Percentiles rank a stretch among this genome's conserved stretches.
phyloP scores from a whole-genome alignment of 2,888 invertebrate genomes.

The Himalopsyche tibetana region DNA sequence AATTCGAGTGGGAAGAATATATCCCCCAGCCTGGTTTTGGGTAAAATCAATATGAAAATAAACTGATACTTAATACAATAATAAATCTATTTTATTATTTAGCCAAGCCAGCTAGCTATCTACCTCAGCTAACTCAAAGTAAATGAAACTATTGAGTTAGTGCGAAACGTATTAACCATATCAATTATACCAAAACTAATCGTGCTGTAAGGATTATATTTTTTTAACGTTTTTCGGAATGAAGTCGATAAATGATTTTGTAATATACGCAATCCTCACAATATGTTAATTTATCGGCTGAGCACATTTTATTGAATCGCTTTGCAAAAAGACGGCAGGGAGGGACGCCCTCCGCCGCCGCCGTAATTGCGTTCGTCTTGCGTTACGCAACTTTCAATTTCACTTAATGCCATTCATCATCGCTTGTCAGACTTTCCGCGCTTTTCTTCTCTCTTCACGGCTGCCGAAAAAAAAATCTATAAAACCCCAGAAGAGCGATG shows the following conservation, averaged over 20 bases:
- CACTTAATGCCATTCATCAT: constrained; percentile 59
- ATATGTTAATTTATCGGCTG: not conserved
- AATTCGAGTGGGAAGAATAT: too few species aligned
- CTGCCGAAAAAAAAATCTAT: not conserved
- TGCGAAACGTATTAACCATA: too few species aligned
- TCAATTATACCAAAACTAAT: too few species aligned
- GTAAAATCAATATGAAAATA: too few species aligned
- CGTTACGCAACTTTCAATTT: constrained; percentile 59
- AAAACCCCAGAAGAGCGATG: constrained; percentile 45
- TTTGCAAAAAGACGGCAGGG: not conserved
- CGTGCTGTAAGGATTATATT: too few species aligned
- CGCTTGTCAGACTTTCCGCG: constrained; percentile 50
- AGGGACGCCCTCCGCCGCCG: constrained; percentile 19
- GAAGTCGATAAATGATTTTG: not conserved
- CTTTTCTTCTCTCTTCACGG: constrained; percentile 4
- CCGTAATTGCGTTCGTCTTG: constrained; percentile 40
- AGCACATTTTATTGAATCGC: not conserved
- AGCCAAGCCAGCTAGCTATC: too few species aligned
- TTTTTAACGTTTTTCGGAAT: too few species aligned
- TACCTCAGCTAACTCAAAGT: too few species aligned
- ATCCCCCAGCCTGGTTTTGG: too few species aligned
- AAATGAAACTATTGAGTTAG: too few species aligned
- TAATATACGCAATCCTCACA: not conserved
- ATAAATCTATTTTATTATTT: too few species aligned
- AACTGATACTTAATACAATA: too few species aligned